Evolutionary conservation across 2,888 invertebrate genomes (phyloP), one percentile per base, ranked within the genome.

Genomic region (Panorpa germanica): DNA sequence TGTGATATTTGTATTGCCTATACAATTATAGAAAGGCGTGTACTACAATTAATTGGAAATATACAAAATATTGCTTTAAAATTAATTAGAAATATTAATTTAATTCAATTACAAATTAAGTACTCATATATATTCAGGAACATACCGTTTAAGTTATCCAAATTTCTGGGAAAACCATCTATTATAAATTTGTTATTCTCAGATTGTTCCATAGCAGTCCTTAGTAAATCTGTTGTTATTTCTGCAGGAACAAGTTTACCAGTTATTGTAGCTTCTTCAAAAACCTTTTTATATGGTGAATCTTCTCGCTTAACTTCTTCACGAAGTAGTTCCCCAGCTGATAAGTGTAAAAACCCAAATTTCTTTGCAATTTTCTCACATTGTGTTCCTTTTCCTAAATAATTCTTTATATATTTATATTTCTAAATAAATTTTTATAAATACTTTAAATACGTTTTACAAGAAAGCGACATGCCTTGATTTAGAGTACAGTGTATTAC

Each of bases 361-460:
- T 71, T 64, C 35, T 82, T 58, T 2, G 85, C 82, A 42, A 98
- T 93, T 38, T 73, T 68, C 17, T 70, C 59, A 53, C 98, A 98
- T 49, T 95, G 85, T 0, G 98, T 98, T 31, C 98, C 98, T 58
- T 99, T 99, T 10, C 98, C 98, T n/a, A n/a, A n/a, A n/a, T n/a
- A n/a, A n/a, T n/a, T n/a, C n/a, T n/a, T n/a, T n/a, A n/a, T n/a
- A n/a, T n/a, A n/a, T n/a, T n/a, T n/a, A n/a, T n/a, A n/a, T n/a
- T n/a, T n/a, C n/a, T n/a, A n/a, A n/a, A n/a, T n/a, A n/a, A n/a
- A n/a, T n/a, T n/a, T n/a, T n/a, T n/a, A n/a, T n/a, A n/a, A n/a
- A n/a, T n/a, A n/a, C n/a, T n/a, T n/a, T n/a, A n/a, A n/a, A n/a
- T n/a, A n/a, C n/a, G n/a, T n/a, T n/a, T n/a, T n/a, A n/a, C n/a